phyloP scores from a whole-genome alignment of 1,140 invertebrate species.

The Neomicropteryx cornuta region DNA sequence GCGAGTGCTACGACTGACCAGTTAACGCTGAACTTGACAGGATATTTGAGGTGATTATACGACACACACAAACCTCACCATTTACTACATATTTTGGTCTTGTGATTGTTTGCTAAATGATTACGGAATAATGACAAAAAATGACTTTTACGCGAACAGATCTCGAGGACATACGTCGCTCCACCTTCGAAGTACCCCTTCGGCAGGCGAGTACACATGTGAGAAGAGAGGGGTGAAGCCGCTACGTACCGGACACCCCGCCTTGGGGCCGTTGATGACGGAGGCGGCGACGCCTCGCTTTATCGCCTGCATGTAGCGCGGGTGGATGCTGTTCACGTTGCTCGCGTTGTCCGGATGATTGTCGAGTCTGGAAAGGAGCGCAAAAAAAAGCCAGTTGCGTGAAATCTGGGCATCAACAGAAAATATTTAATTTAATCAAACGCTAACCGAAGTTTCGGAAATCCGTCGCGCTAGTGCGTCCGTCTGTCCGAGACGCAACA shows the following conservation, averaged over 20 bases:
- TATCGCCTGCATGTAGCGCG: conserved; percentile 46
- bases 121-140: too few species aligned
- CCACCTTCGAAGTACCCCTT: too few species aligned
- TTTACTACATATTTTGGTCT: too few species aligned
- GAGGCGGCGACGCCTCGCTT: conserved; percentile 50
- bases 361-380: conserved; percentile 47
- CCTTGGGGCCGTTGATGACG: conserved; percentile 58
- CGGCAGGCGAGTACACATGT: too few species aligned
- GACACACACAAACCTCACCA: too few species aligned
- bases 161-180: too few species aligned
- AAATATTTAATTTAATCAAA: conserved; percentile 2
- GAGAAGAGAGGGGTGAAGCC: too few species aligned
- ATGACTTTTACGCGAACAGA: too few species aligned
- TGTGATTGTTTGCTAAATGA: background rate
- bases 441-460: background rate
- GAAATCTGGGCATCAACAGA: conserved; percentile 1
- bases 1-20: too few species aligned
- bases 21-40: too few species aligned
- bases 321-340: conserved; percentile 48
- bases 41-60: too few species aligned
- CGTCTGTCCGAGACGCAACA: too few species aligned
- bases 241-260: conserved; percentile 53
- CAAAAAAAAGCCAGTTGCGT: conserved; percentile 23
- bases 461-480: conserved; percentile 14
- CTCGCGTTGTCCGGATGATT: conserved; percentile 49